Evolutionary conservation across 2,113 vertebrate genomes (phyloP).

Genomic region (Fregata magnificens): DNA sequence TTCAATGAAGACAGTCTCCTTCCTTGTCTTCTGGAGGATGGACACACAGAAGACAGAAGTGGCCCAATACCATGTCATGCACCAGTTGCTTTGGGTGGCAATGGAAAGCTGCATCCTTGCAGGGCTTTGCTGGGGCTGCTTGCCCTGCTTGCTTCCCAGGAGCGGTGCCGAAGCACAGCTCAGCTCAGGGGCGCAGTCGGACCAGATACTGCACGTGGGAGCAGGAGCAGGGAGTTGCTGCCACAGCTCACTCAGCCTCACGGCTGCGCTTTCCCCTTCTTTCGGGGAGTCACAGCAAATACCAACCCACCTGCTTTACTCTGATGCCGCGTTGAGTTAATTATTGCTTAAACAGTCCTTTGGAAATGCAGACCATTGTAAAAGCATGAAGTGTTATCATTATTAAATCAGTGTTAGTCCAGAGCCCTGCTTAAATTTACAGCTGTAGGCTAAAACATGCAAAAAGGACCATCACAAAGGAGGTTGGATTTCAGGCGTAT

Average conservation of each 20-base stretch:
- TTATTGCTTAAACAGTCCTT: neutral
- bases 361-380: neutral
- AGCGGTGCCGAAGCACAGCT: fast-evolving
- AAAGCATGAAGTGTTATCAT: neutral
- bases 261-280: neutral
- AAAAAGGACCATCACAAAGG: neutral
- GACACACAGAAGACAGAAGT: neutral
- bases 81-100: neutral
- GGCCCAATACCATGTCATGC: neutral
- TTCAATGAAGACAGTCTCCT: neutral
- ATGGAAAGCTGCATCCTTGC: neutral
- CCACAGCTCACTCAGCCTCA: neutral
- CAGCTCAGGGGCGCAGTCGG: fast-evolving
- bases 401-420: neutral
- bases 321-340: neutral
- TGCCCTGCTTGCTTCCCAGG: neutral
- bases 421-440: neutral
- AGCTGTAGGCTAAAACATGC: neutral
- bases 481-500: fast-evolving
- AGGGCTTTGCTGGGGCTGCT: neutral
- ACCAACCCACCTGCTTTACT: neutral
- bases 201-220: fast-evolving
- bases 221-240: neutral
- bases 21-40: neutral
- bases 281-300: neutral